phyloP scores from a whole-genome alignment of 1,140 invertebrate genomes.

The Araneus ventricosus region DNA sequence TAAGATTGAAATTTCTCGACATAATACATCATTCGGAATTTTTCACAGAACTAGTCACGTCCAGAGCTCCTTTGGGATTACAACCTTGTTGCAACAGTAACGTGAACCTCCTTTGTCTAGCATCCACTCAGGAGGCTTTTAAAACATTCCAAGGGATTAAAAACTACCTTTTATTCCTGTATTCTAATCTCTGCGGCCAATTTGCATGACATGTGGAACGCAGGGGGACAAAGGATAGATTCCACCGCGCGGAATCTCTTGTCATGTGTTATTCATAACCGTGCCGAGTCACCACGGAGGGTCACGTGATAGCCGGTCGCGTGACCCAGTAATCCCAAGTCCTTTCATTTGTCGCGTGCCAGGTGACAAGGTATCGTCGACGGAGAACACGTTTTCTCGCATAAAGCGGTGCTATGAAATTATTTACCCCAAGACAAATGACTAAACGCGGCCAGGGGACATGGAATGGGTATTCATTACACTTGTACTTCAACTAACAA shows the following conservation, averaged over 20 bases:
- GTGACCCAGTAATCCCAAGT: background rate
- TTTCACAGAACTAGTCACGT: background rate
- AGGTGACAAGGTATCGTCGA: slow-evolving; percentile 7
- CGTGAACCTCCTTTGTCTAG: background rate
- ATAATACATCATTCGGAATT: background rate
- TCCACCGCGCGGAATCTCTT: background rate
- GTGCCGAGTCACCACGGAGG: background rate
- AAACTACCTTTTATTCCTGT: background rate
- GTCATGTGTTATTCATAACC: slow-evolving; percentile 21
- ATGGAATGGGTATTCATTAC: background rate
- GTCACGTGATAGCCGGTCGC: background rate
- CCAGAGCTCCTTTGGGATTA: background rate
- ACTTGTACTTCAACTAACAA: background rate
- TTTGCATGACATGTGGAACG: background rate
- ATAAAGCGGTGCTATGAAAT: background rate
- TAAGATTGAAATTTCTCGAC: background rate
- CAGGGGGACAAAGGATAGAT: background rate
- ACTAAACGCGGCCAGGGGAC: background rate
- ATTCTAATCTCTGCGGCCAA: background rate
- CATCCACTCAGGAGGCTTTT: background rate
- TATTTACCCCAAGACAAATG: background rate
- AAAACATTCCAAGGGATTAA: background rate
- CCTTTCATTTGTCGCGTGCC: slow-evolving; percentile 6
- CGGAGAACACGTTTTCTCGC: background rate
- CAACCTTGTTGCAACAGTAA: background rate